Conservation (phyloP, 1,140 invertebrate species). For the Heliothis subflexa region DNA sequence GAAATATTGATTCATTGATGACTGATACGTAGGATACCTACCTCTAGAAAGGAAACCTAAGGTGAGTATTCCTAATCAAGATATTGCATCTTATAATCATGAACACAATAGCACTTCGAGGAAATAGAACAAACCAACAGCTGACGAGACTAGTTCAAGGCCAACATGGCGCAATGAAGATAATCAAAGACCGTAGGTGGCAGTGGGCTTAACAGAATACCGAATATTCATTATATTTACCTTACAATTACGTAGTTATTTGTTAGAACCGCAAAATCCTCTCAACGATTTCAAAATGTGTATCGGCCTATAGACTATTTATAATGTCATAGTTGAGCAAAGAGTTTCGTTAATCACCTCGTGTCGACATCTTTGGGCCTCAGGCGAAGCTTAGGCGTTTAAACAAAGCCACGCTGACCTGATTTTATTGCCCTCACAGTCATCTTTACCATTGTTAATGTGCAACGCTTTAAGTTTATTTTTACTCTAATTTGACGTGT, state of each 20-base stretch:
- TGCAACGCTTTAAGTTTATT: not conserved
- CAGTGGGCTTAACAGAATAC: not conserved
- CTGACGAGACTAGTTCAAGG: not conserved
- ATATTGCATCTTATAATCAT: too few relatives aligned
- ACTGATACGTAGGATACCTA: too few relatives aligned
- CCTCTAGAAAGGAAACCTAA: too few relatives aligned
- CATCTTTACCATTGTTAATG: not conserved
- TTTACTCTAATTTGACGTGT: too few relatives aligned
- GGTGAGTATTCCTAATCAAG: too few relatives aligned
- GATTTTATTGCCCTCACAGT: not conserved
- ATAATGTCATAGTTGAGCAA: constrained; percentile 22
- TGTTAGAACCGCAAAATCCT: not conserved
- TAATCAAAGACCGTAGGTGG: not conserved
- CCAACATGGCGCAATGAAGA: not conserved
- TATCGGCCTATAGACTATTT: constrained; percentile 16
- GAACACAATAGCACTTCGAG: not conserved
- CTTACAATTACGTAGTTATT: constrained; percentile 4
- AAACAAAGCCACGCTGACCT: constrained; percentile 6
- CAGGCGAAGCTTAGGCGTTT: not conserved
- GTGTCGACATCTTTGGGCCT: not conserved
- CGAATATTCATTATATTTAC: constrained; percentile 30
- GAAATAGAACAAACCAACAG: not conserved
- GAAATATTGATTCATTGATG: too few relatives aligned
- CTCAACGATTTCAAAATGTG: constrained; percentile 19
- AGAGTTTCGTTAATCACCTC: constrained; percentile 21